Conservation (phyloP, 2,113 vertebrate species). For the Strix uralensis region DNA sequence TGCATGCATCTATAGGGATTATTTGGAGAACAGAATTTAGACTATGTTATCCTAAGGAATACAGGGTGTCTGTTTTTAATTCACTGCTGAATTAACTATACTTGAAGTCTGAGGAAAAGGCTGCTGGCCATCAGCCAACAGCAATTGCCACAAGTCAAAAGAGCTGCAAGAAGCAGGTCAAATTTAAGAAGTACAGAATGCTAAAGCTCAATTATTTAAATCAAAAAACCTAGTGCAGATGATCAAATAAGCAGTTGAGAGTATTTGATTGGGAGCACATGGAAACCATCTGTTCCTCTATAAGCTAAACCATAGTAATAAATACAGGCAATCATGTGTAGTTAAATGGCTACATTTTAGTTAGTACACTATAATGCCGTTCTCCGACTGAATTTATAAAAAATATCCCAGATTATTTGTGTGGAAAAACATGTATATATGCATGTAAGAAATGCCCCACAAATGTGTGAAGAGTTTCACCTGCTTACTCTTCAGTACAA, state of each 20-base stretch:
- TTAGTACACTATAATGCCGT: not conserved
- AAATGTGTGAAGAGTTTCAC: not conserved
- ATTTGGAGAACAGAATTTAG: conserved; percentile 7
- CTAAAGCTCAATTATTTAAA: conserved; percentile 68
- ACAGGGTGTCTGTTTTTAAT: conserved; percentile 7
- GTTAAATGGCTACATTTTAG: not conserved
- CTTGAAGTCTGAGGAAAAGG: not conserved
- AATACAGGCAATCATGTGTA: conserved; percentile 7
- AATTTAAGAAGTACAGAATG: conserved; percentile 59
- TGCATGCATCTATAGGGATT: conserved; percentile 37
- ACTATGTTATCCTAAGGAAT: not conserved
- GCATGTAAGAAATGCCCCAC: not conserved
- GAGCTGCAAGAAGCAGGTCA: conserved; percentile 52
- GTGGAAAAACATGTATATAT: not conserved
- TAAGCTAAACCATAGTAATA: conserved; percentile 49
- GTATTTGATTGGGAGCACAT: conserved; percentile 66
- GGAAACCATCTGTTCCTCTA: conserved; percentile 68
- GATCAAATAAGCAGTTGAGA: conserved; percentile 70
- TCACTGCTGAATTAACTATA: conserved; percentile 11
- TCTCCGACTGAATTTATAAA: not conserved
- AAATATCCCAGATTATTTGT: not conserved
- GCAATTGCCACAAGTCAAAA: conserved; percentile 23
- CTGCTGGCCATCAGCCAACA: conserved; percentile 37
- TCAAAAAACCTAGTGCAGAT: conserved; percentile 53
- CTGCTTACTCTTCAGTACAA: not conserved